These are phyloP conservation scores for Agrochola litura DNA, from an alignment of 2,888 invertebrate genomes.

Conservation along the genomic window DNA sequence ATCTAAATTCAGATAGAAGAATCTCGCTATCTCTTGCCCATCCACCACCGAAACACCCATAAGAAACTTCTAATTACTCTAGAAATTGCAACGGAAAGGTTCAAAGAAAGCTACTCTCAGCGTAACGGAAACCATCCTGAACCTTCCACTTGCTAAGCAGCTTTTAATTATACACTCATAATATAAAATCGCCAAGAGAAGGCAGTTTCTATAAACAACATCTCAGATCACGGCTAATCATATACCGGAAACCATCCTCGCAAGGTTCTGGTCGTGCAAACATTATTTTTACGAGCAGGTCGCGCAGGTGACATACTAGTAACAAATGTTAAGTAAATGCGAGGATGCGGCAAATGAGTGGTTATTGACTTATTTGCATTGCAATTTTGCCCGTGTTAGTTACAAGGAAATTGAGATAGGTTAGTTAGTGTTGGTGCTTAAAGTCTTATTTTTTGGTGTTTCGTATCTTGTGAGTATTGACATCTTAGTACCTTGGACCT, in stretches of 20 bases:
- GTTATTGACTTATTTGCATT: conserved; percentile 44
- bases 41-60: too few species aligned
- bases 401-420: conserved; percentile 8
- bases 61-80: neutral
- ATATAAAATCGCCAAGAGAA: conserved; percentile 40
- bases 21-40: neutral
- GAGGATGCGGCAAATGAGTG: conserved; percentile 36
- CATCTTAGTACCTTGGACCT: neutral
- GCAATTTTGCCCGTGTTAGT: conserved; percentile 20
- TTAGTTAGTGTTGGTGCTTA: neutral
- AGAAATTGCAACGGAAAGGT: neutral
- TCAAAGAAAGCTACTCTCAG: conserved; percentile 8
- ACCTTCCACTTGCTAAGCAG: conserved; percentile 42
- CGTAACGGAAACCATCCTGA: conserved; percentile 18
- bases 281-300: conserved; percentile 49
- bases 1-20: neutral
- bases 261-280: conserved; percentile 24
- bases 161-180: conserved; percentile 49
- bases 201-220: conserved; percentile 48
- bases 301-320: conserved; percentile 51
- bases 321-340: conserved; percentile 42
- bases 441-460: neutral
- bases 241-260: conserved; percentile 49
- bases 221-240: conserved; percentile 53
- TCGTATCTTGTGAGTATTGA: neutral